Base-by-base conservation (phyloP, 1,140 invertebrate genomes). In the Araneus ventricosus region DNA sequence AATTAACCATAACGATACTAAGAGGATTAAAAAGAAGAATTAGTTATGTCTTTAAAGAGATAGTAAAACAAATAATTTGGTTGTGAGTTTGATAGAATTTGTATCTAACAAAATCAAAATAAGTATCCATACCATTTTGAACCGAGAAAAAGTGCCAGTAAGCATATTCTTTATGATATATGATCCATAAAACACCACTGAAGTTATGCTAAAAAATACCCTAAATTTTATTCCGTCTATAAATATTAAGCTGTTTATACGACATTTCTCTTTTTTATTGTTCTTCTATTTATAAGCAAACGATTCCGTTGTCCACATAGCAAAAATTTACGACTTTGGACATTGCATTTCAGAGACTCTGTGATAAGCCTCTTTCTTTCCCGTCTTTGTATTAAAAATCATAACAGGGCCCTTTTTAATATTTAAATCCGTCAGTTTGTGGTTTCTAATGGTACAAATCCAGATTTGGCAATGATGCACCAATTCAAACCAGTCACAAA, bases 201-300 rank as follows among this genome's bases (percentile, higher is more conserved):
- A 67, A 75, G 70, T 30, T 34, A 75, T 34, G 17, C 34, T 34
- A 75, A 75, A 75, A 52, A 75, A 37, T 75, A 34, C 34, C 20
- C 27, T 37, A 75, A 75, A 75, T 37, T 75, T 75, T 75, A 75
- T 75, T 75, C 34, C 30, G 5, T 37, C 70, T 34, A 75, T 75
- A 75, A 75, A 75, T 37, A 75, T 34, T 75, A 75, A 75, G 70
- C 30, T 75, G 30, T 34, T 37, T 37, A 75, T 30, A 75, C 34
- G 30, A 75, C 30, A 75, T 75, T 75, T 75, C 17, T 75, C 30
- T 75, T 75, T 75, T 75, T 75, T 75, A 75, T 75, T 75, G 63
- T 30, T 30, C n/a, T 67, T 10, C 6, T 27, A 75, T 75, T 75
- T 75, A 75, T 75, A 37, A 34, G 70, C 30, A 37, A 20, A 14